phyloP scores from a whole-genome alignment of 2,888 invertebrate genomes.

The Aproaerema taeniolella region DNA sequence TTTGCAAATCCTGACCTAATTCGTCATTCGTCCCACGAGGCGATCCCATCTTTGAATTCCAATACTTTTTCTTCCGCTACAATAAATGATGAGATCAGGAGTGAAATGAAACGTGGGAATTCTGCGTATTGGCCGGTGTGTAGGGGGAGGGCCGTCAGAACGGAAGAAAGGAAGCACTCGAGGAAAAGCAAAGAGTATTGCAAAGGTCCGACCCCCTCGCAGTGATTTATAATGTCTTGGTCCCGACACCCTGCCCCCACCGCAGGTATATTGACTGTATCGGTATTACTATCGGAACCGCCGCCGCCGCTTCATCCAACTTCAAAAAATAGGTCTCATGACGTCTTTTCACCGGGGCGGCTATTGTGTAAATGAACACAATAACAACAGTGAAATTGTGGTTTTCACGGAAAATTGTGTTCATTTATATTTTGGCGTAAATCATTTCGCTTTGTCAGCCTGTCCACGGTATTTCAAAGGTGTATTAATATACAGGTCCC shows the following conservation, averaged over 20 bases:
- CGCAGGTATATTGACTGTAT: conserved; percentile 29
- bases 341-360: conserved; percentile 29
- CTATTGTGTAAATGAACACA: conserved; percentile 48
- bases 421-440: conserved; percentile 30
- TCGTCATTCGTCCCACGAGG: no score
- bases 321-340: conserved; percentile 29
- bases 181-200: conserved; percentile 7
- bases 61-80: no score
- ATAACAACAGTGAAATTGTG: conserved; percentile 39
- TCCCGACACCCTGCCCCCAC: conserved; percentile 26
- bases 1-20: no score
- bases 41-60: no score
- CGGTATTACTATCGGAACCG: conserved; percentile 23
- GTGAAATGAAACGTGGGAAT: conserved; percentile 18
- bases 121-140: conserved; percentile 8
- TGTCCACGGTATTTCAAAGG: conserved; percentile 19
- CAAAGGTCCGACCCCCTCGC: conserved; percentile 16
- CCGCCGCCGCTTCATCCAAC: conserved; percentile 24
- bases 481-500: no score
- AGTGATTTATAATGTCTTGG: conserved; percentile 33
- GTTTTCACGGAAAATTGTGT: conserved; percentile 39
- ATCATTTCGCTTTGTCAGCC: conserved; percentile 34
- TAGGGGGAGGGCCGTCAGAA: neutral
- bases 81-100: no score
- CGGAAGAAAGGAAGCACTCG: no score